Evolutionary conservation across 2,113 vertebrate genomes (phyloP).

Genomic region (Pomatostomus ruficeps): DNA sequence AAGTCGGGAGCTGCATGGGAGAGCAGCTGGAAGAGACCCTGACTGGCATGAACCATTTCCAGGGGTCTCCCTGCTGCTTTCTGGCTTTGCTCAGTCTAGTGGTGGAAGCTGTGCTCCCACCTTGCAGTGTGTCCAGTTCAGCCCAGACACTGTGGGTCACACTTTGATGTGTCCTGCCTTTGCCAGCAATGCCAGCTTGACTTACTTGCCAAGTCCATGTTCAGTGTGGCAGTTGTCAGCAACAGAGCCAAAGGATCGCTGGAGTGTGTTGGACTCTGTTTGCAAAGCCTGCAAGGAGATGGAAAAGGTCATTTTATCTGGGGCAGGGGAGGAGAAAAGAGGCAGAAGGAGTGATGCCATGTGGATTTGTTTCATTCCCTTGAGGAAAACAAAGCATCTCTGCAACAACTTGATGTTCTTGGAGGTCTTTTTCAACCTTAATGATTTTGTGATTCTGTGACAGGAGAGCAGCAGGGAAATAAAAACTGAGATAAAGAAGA

Average conservation of each 20-base stretch:
- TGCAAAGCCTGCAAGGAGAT: not conserved
- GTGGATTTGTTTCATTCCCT: not conserved
- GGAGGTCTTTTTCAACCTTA: not conserved
- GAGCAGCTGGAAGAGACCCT: accelerated
- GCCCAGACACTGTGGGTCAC: not conserved
- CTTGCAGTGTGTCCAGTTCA: not conserved
- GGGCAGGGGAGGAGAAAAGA: not conserved
- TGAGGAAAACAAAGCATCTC: not conserved
- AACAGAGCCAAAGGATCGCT: not conserved
- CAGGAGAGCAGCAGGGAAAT: not conserved
- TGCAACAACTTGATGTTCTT: not conserved
- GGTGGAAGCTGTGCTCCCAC: not conserved
- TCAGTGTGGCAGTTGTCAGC: not conserved
- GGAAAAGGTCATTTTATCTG: not conserved
- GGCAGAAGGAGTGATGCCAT: not conserved
- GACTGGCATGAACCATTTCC: not conserved
- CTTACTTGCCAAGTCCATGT: not conserved
- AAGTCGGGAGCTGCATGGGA: accelerated
- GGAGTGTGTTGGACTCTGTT: not conserved
- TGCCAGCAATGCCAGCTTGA: not conserved
- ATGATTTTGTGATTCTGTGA: not conserved
- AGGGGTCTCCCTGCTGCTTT: not conserved
- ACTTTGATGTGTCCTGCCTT: not conserved
- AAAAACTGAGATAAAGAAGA: not conserved
- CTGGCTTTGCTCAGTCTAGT: not conserved